Evolutionary conservation across 2,888 invertebrate species (phyloP), one percentile per base, ranked within the genome.

Genomic region (Cyclophora albipunctata): DNA sequence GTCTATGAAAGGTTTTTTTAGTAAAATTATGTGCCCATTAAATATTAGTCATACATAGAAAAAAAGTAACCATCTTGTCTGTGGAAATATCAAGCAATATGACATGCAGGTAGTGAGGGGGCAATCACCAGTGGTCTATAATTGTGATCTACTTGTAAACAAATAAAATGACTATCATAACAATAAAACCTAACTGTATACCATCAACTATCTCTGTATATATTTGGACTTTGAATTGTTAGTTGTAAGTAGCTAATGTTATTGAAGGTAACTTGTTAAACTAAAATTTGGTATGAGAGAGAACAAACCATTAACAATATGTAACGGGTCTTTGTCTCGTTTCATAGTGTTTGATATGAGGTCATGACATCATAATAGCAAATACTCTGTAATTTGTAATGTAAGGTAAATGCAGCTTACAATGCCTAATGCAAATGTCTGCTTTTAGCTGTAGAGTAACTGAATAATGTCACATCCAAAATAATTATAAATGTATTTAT

Each of bases 171-270:
- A 5, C 4, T 5, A 37, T 37, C 5, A 37, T 37, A 37, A 37
- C 37, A 56, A 59, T 49, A 58, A 60, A 33, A 40, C 34, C 7
- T 34, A 7, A 50, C 20, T 42, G 7, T 44, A 47, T 42, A 46
- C 41, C 4, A 49, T 6, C 52, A 69, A 75, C 75, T 69, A 73
- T 81, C 78, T 80, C 74, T 84, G 82, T 85, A 82, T 84, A 83
- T 85, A 84, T 81, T 78, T 80, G 79, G 66, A 78, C 74, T 75
- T 75, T 73, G 73, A 69, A 73, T 67, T 73, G 64, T 74, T 84
- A 84, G 79, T 68, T 73, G 5, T 86, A 86, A 84, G 83, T 85
- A 86, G 85, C 74, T 83, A 83, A 84, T 81, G 64, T 57, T 78
- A 56, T 52, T 53, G 35, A 40, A 51, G 50, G 40, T 52, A 43